Conservation (phyloP, 2,797 vertebrate species). For the Tapirus indicus region DNA sequence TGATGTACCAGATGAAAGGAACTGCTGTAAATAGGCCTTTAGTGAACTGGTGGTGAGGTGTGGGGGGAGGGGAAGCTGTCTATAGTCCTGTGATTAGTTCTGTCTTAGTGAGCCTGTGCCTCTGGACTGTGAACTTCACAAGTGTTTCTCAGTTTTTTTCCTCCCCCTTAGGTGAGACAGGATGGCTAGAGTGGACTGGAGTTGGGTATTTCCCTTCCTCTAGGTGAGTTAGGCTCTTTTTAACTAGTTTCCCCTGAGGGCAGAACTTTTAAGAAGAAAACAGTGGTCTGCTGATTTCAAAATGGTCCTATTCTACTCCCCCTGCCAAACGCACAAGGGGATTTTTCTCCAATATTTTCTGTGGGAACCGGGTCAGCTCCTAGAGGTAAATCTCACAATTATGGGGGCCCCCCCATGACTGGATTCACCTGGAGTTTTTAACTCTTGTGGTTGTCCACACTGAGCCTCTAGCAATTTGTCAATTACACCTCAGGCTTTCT, state of each 20-base stretch:
- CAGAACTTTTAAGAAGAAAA: not conserved
- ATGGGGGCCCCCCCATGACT: not conserved
- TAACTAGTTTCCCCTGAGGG: not conserved
- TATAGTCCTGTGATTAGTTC: not conserved
- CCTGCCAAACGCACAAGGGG: not conserved
- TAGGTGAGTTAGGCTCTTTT: not conserved
- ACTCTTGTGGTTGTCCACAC: not conserved
- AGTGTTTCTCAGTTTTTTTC: not conserved
- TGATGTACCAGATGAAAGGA: not conserved
- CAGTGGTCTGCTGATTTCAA: not conserved
- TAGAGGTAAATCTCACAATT: not conserved
- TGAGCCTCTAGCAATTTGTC: not conserved
- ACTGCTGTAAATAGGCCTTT: not conserved
- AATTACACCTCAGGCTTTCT: not conserved
- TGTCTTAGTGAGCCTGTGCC: not conserved
- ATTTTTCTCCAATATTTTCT: not conserved
- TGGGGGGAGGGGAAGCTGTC: rapidly evolving
- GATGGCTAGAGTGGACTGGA: not conserved
- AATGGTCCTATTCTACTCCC: not conserved
- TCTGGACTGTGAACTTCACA: not conserved
- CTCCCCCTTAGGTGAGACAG: not conserved
- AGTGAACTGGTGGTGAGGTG: not conserved
- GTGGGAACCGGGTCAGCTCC: not conserved
- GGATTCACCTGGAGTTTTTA: not conserved
- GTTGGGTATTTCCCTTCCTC: not conserved